Conservation (phyloP, 2,888 invertebrate species). For the Heliconius cydno region DNA sequence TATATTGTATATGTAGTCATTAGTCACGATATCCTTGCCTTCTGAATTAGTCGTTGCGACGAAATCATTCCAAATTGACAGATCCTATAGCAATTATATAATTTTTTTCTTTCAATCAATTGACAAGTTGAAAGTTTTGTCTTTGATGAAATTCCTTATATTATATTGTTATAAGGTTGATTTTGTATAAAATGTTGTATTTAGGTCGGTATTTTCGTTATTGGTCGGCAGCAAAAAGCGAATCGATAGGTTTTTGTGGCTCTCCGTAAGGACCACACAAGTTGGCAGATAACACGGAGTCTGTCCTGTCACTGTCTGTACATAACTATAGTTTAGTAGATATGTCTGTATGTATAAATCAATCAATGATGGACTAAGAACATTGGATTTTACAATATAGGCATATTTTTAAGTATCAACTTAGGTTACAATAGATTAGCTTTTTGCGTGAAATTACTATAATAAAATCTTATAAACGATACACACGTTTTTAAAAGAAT, state of each 20-base stretch:
- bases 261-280: conserved; percentile 71
- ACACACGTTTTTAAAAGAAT: too few species aligned
- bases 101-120: conserved; percentile 50
- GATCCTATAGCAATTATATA: conserved; percentile 68
- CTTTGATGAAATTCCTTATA: conserved; percentile 43
- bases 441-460: too few species aligned
- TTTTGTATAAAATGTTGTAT: conserved; percentile 46
- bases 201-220: conserved; percentile 47
- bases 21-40: conserved; percentile 61
- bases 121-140: conserved; percentile 31
- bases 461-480: too few species aligned
- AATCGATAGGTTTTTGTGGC: conserved; percentile 68
- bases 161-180: conserved; percentile 53
- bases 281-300: conserved; percentile 54
- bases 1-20: conserved; percentile 57
- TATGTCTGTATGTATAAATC: conserved; percentile 4
- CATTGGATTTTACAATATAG: neutral
- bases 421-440: too few species aligned
- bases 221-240: conserved; percentile 67
- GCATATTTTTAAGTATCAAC: neutral
- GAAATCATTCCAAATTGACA: conserved; percentile 77
- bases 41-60: conserved; percentile 70
- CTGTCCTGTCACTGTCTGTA: conserved; percentile 30
- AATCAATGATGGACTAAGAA: neutral
- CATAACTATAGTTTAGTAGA: conserved; percentile 9